Evolutionary conservation across 2,888 invertebrate genomes (phyloP), one percentile per base, ranked within the genome.

Genomic region (Stenichneumon culpator): DNA sequence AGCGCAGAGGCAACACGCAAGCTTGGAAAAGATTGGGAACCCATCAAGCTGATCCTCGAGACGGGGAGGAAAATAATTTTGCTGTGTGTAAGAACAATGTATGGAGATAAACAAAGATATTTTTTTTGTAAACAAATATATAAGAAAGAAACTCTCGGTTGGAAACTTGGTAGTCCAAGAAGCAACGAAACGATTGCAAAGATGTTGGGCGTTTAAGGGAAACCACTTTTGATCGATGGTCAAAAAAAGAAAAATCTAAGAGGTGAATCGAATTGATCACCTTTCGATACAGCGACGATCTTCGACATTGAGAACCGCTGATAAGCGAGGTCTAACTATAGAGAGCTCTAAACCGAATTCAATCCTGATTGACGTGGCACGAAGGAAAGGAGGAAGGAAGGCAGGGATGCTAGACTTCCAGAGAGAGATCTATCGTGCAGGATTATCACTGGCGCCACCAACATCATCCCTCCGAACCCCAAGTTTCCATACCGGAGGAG

Each of bases 361-460:
- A 93, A 94, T 94, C 93, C 93, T 94, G 93, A 94, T 92, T 94
- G 93, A 94, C 93, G 91, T 91, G 89, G 82, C 79, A 32, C 28
- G 84, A 84, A 74, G 83, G 81, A 84, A 81, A 78, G 84, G 82
- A 72, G 52, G 73, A 79, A 72, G 69, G 67, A 75, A 70, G 79
- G 63, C 89, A 90, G 89, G 90, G 89, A 91, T 91, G 90, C 91
- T 90, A 91, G 91, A 92, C 90, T 90, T 91, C 91, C 92, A 90
- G 90, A 91, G 91, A 90, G 91, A 92, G 90, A 92, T 91, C 92
- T 92, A 93, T 92, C 91, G 88, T 88, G 82, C 80, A 69, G 93
- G 93, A 93, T 93, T 93, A 94, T 93, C 93, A 92, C 88, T 91
- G 93, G 93, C 93, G 92, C 93, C 93, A 93, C 91, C 90, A 92